Base-by-base conservation (phyloP, 1,140 invertebrate genomes). In the Lepidotrigona ventralis region DNA sequence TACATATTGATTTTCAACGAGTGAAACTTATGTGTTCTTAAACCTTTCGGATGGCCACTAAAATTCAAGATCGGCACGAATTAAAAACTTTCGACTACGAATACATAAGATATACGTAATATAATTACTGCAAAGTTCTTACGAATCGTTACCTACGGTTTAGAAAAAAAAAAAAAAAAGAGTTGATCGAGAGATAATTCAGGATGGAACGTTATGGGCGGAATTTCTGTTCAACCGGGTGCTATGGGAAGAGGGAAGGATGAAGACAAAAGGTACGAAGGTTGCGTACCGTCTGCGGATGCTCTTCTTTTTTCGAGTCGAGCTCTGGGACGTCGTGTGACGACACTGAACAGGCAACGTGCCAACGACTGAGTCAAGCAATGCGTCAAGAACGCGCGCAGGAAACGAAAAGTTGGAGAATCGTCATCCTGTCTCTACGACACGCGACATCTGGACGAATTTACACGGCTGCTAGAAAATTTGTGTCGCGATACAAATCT, bases 281-380 rank as follows among this genome's bases (percentile, higher is more conserved):
- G n/a, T 72, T 79, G 82, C 58, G 64, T 54, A 86, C 58, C 26
- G 29, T 75, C 23, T 11, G 39, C 39, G 39, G 58, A 74, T 84
- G 5, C 46, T 86, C 29, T 46, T 73, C 73, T 81, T 88, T 87
- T 88, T 75, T 56, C 60, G 39, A 72, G 39, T 58, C 51, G 12
- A 19, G 53, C 63, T 54, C 80, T 54, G 71, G 39, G 73, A 73
- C 60, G 58, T 75, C 64, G 29, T 53, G 86, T 85, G 87, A 87
- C 86, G 86, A 83, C 87, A 80, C 39, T 69, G 39, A 66, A 68
- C 71, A 71, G 87, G 87, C 87, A 87, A 17, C 15, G 63, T 77
- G 87, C 87, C 86, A 88, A 77, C 58, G 83, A 63, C 58, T 77
- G 74, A 88, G 54, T 86, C 85, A 21, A 86, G 78, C 39, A 77